Percentiles rank a stretch among this genome's conserved stretches.
Evolutionary conservation across 2,888 invertebrate genomes (phyloP).

Genomic region (Athalia rosae): DNA sequence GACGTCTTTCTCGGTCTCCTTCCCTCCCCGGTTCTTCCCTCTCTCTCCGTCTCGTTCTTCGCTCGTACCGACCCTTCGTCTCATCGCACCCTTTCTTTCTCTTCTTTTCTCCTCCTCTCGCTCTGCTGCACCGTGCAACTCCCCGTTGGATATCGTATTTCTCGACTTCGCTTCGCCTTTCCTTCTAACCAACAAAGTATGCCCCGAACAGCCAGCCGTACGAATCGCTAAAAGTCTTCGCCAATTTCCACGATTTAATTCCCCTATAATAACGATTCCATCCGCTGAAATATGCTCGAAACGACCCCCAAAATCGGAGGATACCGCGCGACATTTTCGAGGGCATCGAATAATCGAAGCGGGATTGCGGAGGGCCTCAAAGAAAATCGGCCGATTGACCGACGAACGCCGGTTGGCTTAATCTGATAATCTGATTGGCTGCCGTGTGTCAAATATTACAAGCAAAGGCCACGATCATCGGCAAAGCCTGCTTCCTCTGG

Average conservation of each 20-base stretch:
- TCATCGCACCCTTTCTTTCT: slow-evolving; percentile 36
- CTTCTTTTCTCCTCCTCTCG: slow-evolving; percentile 41
- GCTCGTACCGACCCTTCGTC: slow-evolving; percentile 9
- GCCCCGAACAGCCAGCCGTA: background rate
- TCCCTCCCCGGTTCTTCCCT: slow-evolving; percentile 46
- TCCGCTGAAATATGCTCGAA: background rate
- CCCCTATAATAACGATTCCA: background rate
- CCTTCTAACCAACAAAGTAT: background rate
- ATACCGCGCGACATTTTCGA: background rate
- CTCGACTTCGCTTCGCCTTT: slow-evolving; percentile 25
- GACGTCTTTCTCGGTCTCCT: slow-evolving; percentile 51
- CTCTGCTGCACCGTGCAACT: background rate
- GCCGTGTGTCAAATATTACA: slow-evolving; percentile 69
- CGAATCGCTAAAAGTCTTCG: slow-evolving; percentile 3
- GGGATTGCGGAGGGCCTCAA: background rate
- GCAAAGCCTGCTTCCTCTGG: slow-evolving; percentile 50
- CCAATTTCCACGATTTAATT: background rate
- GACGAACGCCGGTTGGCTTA: slow-evolving; percentile 53
- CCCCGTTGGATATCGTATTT: slow-evolving; percentile 26
- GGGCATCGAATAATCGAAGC: slow-evolving; percentile 23
- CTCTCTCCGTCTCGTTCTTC: slow-evolving; percentile 47
- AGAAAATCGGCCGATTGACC: slow-evolving; percentile 30
- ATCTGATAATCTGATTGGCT: slow-evolving; percentile 70
- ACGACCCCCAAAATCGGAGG: slow-evolving; percentile 5
- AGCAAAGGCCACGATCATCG: slow-evolving; percentile 53